Evolutionary conservation across 1,140 invertebrate species (phyloP).

Genomic region (Probaryconus sp.): DNA sequence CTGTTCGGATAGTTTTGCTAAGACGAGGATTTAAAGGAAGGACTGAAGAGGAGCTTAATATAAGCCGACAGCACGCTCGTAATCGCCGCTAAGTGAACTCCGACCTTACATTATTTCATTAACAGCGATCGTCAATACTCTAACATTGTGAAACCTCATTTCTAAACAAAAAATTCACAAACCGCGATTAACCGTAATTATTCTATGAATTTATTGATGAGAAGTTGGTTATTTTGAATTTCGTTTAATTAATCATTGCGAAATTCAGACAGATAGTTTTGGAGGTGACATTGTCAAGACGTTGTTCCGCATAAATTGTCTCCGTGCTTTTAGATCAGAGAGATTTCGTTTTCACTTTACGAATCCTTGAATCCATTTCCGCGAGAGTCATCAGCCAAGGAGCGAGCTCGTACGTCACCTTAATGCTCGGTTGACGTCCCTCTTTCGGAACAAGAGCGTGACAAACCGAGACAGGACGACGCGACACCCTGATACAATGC

Average conservation of each 20-base stretch:
- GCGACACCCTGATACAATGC: conserved; percentile 46
- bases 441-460: conserved; percentile 20
- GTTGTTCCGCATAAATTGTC: no score
- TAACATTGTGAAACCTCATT: no score
- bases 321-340: neutral
- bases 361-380: neutral
- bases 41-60: conserved; percentile 40
- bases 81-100: conserved; percentile 46
- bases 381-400: conserved; percentile 49
- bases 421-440: conserved; percentile 65
- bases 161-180: no score
- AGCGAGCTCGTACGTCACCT: conserved; percentile 64
- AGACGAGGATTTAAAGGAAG: conserved; percentile 46
- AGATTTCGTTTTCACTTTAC: conserved; percentile 18
- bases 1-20: conserved; percentile 53
- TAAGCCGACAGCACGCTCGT: conserved; percentile 27
- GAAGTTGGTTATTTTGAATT: no score
- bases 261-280: no score
- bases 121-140: conserved; percentile 44
- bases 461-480: conserved; percentile 44
- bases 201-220: no score
- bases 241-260: no score
- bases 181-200: no score
- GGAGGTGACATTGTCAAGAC: no score
- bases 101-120: conserved; percentile 53